phyloP scores from a whole-genome alignment of 2,888 invertebrate species.

The Tromatobia lineatoria region DNA sequence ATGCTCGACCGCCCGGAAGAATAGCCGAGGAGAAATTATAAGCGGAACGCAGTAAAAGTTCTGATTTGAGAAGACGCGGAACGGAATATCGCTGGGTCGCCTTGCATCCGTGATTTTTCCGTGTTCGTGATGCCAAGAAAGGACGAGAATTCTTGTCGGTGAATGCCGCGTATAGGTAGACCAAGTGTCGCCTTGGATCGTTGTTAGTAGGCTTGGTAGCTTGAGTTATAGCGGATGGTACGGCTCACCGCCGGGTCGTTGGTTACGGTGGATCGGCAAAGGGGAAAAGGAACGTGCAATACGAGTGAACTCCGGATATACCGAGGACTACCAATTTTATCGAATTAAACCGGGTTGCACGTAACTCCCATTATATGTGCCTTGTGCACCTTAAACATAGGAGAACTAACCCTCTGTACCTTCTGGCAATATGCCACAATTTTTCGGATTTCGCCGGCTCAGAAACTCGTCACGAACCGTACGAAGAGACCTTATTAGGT shows the following conservation, averaged over 20 bases:
- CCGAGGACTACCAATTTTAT: conserved; percentile 74
- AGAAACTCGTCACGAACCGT: conserved; percentile 45
- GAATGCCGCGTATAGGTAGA: conserved; percentile 11
- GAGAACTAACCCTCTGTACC: conserved; percentile 37
- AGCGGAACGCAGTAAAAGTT: conserved; percentile 72
- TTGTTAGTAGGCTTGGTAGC: conserved; percentile 29
- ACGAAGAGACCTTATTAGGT: conserved; percentile 30
- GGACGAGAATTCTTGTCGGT: background rate
- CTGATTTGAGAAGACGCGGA: conserved; percentile 69
- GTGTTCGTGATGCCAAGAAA: conserved; percentile 24
- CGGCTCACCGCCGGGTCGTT: background rate
- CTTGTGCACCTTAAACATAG: conserved; percentile 38
- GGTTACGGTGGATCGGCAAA: conserved; percentile 32
- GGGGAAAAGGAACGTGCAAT: conserved; percentile 30
- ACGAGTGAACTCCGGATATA: conserved; percentile 16
- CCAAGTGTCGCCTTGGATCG: conserved; percentile 19
- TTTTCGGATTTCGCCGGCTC: conserved; percentile 58
- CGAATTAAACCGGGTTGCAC: conserved; percentile 75
- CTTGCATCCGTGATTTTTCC: conserved; percentile 58
- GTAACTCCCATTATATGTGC: conserved; percentile 74
- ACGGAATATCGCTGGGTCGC: conserved; percentile 61
- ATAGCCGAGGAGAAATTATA: conserved; percentile 70
- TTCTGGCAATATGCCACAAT: conserved; percentile 66
- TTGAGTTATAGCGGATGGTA: conserved; percentile 44
- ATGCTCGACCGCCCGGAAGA: conserved; percentile 30